These are phyloP conservation scores for Pedetes capensis DNA, from an alignment of 2,113 vertebrate genomes.

Conservation along the genomic window DNA sequence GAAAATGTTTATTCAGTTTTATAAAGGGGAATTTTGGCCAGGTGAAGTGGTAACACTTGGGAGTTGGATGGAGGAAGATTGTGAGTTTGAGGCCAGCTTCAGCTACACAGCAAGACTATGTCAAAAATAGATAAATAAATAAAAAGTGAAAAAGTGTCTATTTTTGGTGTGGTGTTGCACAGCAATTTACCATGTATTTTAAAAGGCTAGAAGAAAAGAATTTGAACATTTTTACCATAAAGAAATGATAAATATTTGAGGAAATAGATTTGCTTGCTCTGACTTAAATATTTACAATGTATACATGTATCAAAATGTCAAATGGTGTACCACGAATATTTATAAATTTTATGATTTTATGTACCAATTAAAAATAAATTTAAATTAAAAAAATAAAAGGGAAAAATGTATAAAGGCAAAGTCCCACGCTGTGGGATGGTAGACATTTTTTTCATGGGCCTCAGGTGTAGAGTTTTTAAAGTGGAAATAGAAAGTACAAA, in stretches of 20 bases:
- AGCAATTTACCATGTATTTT: background rate
- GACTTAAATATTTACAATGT: background rate
- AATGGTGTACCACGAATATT: background rate
- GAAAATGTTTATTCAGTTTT: conserved; percentile 1
- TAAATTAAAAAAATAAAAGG: background rate
- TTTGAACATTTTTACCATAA: background rate
- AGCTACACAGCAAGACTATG: background rate
- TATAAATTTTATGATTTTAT: background rate
- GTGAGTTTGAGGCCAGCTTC: background rate
- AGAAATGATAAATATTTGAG: background rate
- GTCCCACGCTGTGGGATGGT: background rate
- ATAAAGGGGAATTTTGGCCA: background rate
- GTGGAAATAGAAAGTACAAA: background rate
- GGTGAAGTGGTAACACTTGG: no score
- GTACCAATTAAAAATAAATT: background rate
- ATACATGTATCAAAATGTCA: background rate
- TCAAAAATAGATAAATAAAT: background rate
- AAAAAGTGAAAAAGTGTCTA: background rate
- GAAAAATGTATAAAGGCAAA: background rate
- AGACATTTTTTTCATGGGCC: background rate
- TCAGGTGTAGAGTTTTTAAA: background rate
- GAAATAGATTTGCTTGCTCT: background rate
- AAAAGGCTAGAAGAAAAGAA: background rate
- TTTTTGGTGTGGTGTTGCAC: background rate
- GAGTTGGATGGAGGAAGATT: no score